These are phyloP conservation scores for Rosalia funebris DNA, from an alignment of 2,888 invertebrate species.

Conservation along the genomic window DNA sequence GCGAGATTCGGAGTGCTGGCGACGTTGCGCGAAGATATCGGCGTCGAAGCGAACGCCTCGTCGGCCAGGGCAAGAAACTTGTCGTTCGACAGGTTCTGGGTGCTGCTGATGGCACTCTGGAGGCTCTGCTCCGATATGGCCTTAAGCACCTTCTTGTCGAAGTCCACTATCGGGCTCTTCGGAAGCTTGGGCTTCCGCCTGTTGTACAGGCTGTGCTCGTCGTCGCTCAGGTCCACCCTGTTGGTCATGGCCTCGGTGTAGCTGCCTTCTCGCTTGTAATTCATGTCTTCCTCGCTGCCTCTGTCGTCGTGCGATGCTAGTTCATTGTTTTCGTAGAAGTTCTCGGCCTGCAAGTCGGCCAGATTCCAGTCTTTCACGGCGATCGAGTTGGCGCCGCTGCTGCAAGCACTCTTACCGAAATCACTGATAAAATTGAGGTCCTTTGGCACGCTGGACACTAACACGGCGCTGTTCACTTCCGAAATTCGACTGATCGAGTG, in stretches of 20 bases:
- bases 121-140: slow-evolving; percentile 62
- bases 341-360: slow-evolving; percentile 52
- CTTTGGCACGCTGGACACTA: slow-evolving; percentile 69
- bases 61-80: slow-evolving; percentile 30
- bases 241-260: slow-evolving; percentile 62
- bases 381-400: slow-evolving; percentile 49
- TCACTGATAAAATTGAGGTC: slow-evolving; percentile 72
- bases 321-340: slow-evolving; percentile 22
- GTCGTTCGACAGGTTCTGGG: slow-evolving; percentile 35
- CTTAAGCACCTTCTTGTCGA: slow-evolving; percentile 59
- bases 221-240: slow-evolving; percentile 62
- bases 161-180: slow-evolving; percentile 57
- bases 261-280: slow-evolving; percentile 60
- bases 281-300: slow-evolving; percentile 26
- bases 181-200: slow-evolving; percentile 62
- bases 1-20: slow-evolving; percentile 45
- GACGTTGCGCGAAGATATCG: slow-evolving; percentile 32
- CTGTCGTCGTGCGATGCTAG: slow-evolving; percentile 12
- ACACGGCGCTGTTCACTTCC: slow-evolving; percentile 2
- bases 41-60: slow-evolving; percentile 40
- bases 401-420: slow-evolving; percentile 37
- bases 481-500: slow-evolving; percentile 27
- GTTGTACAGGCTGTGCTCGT: slow-evolving; percentile 68
- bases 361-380: slow-evolving; percentile 63
- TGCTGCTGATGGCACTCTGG: slow-evolving; percentile 53